Base-by-base conservation (phyloP, 2,888 invertebrate species). In the Beris chalybata region DNA sequence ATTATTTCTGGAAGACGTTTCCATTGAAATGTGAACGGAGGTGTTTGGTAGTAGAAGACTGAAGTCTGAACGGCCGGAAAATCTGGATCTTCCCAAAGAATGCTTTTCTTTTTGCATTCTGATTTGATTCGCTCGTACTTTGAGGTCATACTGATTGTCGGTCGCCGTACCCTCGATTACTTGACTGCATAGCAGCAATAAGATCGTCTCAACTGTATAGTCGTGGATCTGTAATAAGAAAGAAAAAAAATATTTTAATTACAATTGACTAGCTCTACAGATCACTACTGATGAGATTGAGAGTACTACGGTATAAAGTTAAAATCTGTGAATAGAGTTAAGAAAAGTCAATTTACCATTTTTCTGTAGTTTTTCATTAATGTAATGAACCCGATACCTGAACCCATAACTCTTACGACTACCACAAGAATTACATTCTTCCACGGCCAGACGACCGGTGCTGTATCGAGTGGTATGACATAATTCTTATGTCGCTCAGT, bases 11-110 rank as follows among this genome's bases (percentile, higher is more conserved):
- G 91, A 71, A 90, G 87, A 74, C 95, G 84, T 77, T 91, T 94
- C 95, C 95, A 95, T 69, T 89, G 89, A 76, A 95, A 95, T 75
- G 92, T 89, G 79, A 94, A 94, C 0, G 94, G 93, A n/a, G 95
- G 95, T 12, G 93, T 93, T 81, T 95, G 94, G 81, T 95, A 92
- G 79, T 95, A 95, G 79, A 95, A 95, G 6, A 95, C 93, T 2
- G 94, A 94, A 5, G 90, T 84, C 81, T 94, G 94, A 7, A 89
- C 88, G 4, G 94, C 93, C 4, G 93, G 91, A 81, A 95, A 95
- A 79, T 94, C 94, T 0, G 92, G 91, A 82, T 95, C 95, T 81
- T 94, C 93, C 92, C 93, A 95, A 22, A 92, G 84, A 77, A 89
- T 87, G 48, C 88, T 89, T 72, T 89, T 86, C 82, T 90, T 88